phyloP scores from a whole-genome alignment of 2,888 invertebrate species.

The Harpalus rubripes region DNA sequence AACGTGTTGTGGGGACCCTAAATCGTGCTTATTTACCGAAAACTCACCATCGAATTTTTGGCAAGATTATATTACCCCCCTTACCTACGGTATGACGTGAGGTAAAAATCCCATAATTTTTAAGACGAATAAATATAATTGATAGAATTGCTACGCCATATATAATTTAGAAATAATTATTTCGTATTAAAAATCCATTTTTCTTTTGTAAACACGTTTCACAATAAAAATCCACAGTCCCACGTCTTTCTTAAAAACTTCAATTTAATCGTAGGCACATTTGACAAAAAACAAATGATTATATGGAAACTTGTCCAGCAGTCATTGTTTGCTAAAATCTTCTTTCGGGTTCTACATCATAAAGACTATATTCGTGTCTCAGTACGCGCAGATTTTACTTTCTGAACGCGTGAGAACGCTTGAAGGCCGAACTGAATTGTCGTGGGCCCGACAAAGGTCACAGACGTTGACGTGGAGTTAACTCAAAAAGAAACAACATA shows the following conservation, averaged over 20 bases:
- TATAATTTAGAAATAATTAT: not conserved
- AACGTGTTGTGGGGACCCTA: too few species aligned
- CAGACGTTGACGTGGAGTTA: not conserved
- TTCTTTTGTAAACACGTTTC: not conserved
- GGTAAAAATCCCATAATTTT: too few species aligned
- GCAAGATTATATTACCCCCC: too few species aligned
- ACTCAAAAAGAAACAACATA: not conserved
- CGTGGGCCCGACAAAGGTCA: constrained; percentile 60
- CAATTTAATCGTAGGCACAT: constrained; percentile 18
- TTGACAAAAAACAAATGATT: constrained; percentile 30
- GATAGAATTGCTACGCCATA: too few species aligned
- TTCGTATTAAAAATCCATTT: not conserved
- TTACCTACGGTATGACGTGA: too few species aligned
- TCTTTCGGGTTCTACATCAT: not conserved
- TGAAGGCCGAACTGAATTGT: constrained; percentile 50
- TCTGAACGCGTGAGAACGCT: constrained; percentile 60
- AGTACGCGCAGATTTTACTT: constrained; percentile 52
- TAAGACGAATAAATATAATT: too few species aligned
- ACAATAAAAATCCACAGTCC: constrained; percentile 16
- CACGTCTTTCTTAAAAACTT: constrained; percentile 17
- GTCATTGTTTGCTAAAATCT: constrained; percentile 12
- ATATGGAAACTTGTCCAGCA: constrained; percentile 32
- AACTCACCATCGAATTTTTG: too few species aligned
- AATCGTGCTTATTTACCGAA: too few species aligned
- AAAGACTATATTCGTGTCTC: constrained; percentile 2